Evolutionary conservation across 2,888 invertebrate species (phyloP), one percentile per base, ranked within the genome.

Genomic region (Lasioglossum pauxillum): DNA sequence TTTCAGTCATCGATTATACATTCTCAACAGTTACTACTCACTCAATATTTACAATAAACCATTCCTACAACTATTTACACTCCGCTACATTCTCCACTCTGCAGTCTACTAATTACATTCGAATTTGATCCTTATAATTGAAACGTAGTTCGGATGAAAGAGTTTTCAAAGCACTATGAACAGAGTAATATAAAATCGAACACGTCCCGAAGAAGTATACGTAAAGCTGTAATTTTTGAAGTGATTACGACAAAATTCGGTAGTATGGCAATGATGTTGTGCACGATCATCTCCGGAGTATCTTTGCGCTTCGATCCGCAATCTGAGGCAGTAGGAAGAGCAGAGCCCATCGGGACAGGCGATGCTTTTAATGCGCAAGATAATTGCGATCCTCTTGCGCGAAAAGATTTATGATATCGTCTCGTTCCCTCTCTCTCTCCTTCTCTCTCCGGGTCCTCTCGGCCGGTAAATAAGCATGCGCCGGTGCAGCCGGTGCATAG

Each of bases 331-430:
- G 80, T 35, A 75, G 78, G 71, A 71, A 79, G 81, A 83, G 83
- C 23, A 80, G n/a, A 74, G 60, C 64, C 71, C 77, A 91, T 91
- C 90, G 89, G 91, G 89, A 91, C 89, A 90, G 90, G 92, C 90
- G 90, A 90, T 90, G 91, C 93, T 92, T 93, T 94, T 94, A 94
- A 94, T 94, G 92, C 89, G 80, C 83, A 80, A 82, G 91, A 93
- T 94, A 94, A 94, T 94, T 94, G 92, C 93, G 91, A 92, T 93
- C 92, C 92, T 92, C 91, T 87, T 91, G 90, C 92, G 89, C 82
- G 86, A 89, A 90, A 90, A 92, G 94, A 94, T 94, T 94, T 94
- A 94, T 92, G 93, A 92, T 92, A 90, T 83, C 79, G 83, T 19
- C 19, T 19, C 64, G 31, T 35, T 31, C 64, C 16, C 27, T 64